A percentile compares a stretch with the other conserved stretches of the same genome.
phyloP scores from a whole-genome alignment of 2,888 invertebrate species.

The Neuroscelio doddi region DNA sequence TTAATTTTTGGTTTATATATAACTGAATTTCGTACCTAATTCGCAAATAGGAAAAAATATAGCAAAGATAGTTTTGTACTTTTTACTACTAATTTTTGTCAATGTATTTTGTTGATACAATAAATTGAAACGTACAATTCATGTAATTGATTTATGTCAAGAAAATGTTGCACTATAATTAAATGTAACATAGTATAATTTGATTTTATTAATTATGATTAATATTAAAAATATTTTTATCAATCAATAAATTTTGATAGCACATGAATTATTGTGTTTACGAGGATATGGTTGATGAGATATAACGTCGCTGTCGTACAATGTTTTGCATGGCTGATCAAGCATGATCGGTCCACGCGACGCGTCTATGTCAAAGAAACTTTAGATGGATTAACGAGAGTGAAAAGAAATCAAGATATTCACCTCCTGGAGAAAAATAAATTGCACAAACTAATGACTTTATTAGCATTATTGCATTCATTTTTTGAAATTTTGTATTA shows the following conservation, averaged over 20 bases:
- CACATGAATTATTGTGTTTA: constrained; percentile 35
- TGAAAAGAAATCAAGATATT: constrained; percentile 36
- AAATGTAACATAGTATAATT: too few species aligned
- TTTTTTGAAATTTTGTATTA: too few species aligned
- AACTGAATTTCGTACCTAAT: too few species aligned
- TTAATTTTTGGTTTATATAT: too few species aligned
- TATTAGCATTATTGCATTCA: neutral
- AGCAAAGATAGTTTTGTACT: too few species aligned
- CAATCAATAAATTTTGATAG: constrained; percentile 13
- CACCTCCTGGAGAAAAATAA: constrained; percentile 28
- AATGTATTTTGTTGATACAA: too few species aligned
- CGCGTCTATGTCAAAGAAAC: constrained; percentile 41
- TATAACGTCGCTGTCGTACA: constrained; percentile 33
- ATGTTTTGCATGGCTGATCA: constrained; percentile 43
- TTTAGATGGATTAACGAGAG: constrained; percentile 42
- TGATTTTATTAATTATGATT: too few species aligned
- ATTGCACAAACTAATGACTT: neutral
- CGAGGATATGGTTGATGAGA: constrained; percentile 32
- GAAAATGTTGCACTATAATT: too few species aligned
- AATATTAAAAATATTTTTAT: neutral
- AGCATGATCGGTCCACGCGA: constrained; percentile 47
- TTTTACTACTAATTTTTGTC: too few species aligned
- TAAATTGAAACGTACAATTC: too few species aligned
- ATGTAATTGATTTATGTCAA: too few species aligned
- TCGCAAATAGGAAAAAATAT: too few species aligned